phyloP scores from a whole-genome alignment of 2,113 vertebrate genomes.

The Indicator indicator region DNA sequence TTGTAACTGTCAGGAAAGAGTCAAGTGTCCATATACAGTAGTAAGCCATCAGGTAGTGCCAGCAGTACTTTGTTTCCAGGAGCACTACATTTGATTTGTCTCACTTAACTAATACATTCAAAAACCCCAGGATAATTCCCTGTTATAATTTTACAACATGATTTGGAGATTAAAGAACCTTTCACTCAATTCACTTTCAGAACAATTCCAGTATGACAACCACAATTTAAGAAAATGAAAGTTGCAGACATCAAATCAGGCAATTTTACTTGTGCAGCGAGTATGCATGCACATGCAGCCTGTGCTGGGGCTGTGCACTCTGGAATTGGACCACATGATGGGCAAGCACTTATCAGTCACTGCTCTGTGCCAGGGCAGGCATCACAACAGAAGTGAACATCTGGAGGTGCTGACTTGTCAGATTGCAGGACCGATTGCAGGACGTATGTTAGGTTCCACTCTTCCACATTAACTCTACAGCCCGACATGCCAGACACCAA shows the following conservation, averaged over 20 bases:
- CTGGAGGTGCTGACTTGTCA: not conserved
- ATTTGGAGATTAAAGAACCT: not conserved
- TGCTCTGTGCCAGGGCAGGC: not conserved
- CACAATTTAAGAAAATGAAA: not conserved
- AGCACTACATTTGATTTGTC: not conserved
- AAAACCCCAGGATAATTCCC: not conserved
- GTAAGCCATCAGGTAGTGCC: not conserved
- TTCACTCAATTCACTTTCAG: not conserved
- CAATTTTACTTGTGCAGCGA: not conserved
- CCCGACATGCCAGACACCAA: not conserved
- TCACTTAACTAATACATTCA: not conserved
- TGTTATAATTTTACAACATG: not conserved
- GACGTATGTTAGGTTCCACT: not conserved
- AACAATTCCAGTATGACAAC: not conserved
- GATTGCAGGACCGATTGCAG: not conserved
- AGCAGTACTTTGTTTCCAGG: not conserved
- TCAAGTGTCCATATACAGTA: not conserved
- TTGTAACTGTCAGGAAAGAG: not conserved
- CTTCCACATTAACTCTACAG: not conserved
- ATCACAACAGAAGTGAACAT: not conserved
- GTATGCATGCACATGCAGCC: not conserved
- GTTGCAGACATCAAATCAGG: not conserved
- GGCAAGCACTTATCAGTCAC: not conserved
- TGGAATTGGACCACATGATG: fast-evolving
- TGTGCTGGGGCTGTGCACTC: not conserved